Evolutionary conservation across 2,113 vertebrate species (phyloP).

Genomic region (Triplophysa rosa): DNA sequence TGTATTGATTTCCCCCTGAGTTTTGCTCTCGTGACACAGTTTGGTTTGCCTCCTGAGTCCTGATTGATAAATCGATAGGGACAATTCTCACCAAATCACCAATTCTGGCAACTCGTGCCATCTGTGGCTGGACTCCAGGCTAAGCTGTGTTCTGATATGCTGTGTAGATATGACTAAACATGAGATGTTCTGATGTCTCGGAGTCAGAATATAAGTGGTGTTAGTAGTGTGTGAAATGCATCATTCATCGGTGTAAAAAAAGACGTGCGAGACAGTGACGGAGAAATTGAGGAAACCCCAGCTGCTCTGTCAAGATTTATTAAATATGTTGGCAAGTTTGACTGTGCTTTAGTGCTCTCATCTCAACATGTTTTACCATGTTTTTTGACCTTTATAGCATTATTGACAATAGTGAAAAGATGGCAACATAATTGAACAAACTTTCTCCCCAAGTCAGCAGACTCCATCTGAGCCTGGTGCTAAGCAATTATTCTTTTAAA

Average conservation of each 20-base stretch:
- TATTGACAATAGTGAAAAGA: too few species aligned
- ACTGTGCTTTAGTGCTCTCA: too few species aligned
- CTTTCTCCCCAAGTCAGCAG: too few species aligned
- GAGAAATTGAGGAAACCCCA: not conserved
- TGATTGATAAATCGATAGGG: constrained; percentile 18
- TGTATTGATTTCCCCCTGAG: constrained; percentile 19
- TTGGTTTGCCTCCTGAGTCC: constrained; percentile 5
- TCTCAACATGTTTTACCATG: too few species aligned
- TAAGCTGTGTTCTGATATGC: not conserved
- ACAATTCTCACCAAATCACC: constrained; percentile 15
- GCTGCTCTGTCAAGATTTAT: not conserved
- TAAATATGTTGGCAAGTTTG: too few species aligned
- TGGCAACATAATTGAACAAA: too few species aligned
- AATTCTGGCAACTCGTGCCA: not conserved
- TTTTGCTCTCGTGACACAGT: constrained; percentile 16
- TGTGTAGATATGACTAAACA: not conserved
- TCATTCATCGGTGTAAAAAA: constrained; percentile 14
- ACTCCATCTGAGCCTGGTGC: not conserved
- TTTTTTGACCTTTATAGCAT: too few species aligned
- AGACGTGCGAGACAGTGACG: not conserved
- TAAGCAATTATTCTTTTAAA: not conserved
- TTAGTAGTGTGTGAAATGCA: not conserved
- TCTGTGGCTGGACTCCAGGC: constrained; percentile 5
- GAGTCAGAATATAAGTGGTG: not conserved
- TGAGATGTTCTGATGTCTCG: not conserved